phyloP scores from a whole-genome alignment of 2,888 invertebrate genomes.

The Caenorhabditis sinica region DNA sequence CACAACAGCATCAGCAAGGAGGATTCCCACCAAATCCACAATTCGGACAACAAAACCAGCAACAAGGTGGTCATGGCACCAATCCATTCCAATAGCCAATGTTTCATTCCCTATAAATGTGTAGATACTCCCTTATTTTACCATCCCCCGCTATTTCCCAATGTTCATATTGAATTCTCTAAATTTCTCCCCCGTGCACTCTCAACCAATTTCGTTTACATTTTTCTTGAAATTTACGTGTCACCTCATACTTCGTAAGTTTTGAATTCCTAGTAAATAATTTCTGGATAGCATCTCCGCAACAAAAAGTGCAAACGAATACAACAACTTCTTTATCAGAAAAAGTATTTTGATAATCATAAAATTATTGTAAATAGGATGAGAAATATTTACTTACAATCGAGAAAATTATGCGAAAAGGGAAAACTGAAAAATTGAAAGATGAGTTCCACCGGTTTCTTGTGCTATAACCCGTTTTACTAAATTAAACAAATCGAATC shows the following conservation, averaged over 20 bases:
- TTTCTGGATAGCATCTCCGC: not conserved
- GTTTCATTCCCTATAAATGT: conserved; percentile 18
- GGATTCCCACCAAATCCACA: conserved; percentile 68
- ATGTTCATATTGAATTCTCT: not conserved
- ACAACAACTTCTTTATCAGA: conserved; percentile 15
- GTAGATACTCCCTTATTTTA: conserved; percentile 41
- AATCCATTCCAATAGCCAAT: conserved; percentile 65
- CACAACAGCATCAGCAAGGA: conserved; percentile 60
- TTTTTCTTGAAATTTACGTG: conserved; percentile 40
- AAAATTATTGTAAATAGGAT: conserved; percentile 7
- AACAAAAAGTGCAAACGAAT: not conserved
- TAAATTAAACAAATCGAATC: conserved; percentile 53
- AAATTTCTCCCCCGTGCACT: not conserved
- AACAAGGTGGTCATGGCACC: conserved; percentile 40
- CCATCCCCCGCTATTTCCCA: not conserved
- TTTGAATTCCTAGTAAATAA: conserved; percentile 11
- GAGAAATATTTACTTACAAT: conserved; percentile 36
- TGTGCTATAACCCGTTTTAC: conserved; percentile 35
- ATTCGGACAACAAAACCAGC: conserved; percentile 50
- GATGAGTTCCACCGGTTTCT: conserved; percentile 40
- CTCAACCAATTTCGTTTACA: conserved; percentile 9
- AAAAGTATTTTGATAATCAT: conserved; percentile 1
- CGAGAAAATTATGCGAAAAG: not conserved
- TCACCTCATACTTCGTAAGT: conserved; percentile 32
- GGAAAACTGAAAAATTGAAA: conserved; percentile 41